Evolutionary conservation across 1,140 invertebrate species (phyloP).

Genomic region (Asbolus verrucosus): DNA sequence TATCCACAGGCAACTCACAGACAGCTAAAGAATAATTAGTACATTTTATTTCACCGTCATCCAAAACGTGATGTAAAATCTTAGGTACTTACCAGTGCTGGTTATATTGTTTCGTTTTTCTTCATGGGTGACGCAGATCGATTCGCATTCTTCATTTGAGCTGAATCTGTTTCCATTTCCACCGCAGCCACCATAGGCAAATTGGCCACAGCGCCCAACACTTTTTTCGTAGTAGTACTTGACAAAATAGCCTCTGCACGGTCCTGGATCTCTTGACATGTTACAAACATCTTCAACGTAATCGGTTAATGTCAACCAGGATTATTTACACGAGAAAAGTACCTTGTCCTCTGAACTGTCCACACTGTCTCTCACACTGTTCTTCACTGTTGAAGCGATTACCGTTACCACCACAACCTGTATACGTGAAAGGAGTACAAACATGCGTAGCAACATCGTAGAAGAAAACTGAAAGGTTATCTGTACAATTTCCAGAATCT

Average conservation of each 20-base stretch:
- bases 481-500: conserved; percentile 80
- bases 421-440: conserved; percentile 82
- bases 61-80: neutral
- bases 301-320: conserved; percentile 35
- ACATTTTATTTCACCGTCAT: conserved; percentile 6
- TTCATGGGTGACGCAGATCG: conserved; percentile 70
- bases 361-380: conserved; percentile 84
- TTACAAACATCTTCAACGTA: conserved; percentile 71
- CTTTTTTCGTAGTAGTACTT: conserved; percentile 79
- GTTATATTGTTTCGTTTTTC: conserved; percentile 53
- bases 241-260: conserved; percentile 72
- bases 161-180: conserved; percentile 89
- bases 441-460: conserved; percentile 73
- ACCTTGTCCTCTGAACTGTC: conserved; percentile 79
- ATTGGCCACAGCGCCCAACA: conserved; percentile 73
- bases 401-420: conserved; percentile 86
- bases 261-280: conserved; percentile 73
- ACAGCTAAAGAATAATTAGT: conserved; percentile 48
- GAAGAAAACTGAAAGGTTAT: conserved; percentile 77
- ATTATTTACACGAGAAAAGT: conserved; percentile 36
- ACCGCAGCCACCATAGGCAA: conserved; percentile 86
- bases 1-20: conserved; percentile 74
- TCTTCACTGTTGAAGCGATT: conserved; percentile 85
- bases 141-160: conserved; percentile 76
- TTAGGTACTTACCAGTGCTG: conserved; percentile 51